These are phyloP conservation scores for Coptotermes formosanus DNA, from an alignment of 1,140 invertebrate genomes.

Conservation along the genomic window DNA sequence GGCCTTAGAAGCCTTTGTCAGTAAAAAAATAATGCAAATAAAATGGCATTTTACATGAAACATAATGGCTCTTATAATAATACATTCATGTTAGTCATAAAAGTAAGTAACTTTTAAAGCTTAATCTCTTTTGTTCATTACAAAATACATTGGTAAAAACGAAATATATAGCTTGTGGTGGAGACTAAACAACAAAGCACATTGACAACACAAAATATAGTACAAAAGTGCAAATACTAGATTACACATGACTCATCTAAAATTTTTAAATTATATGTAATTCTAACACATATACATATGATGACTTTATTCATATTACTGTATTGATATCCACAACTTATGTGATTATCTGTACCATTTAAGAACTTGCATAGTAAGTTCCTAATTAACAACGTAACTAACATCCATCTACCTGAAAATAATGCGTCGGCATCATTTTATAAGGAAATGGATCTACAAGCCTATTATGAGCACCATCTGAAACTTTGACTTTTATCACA, in stretches of 20 bases:
- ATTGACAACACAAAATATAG: not conserved
- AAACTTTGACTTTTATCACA: not conserved
- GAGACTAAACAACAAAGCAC: not conserved
- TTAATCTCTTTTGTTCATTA: not conserved
- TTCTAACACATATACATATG: not conserved
- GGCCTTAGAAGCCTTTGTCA: not conserved
- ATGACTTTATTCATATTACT: not conserved
- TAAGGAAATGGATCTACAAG: conserved; percentile 6
- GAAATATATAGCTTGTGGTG: not conserved
- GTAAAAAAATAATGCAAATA: not conserved
- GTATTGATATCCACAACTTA: not conserved
- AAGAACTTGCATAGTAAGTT: not conserved
- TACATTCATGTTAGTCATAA: not conserved
- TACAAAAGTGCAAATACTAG: not conserved
- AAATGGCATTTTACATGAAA: not conserved
- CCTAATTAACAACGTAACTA: not conserved
- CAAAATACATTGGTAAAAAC: not conserved
- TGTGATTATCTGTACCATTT: not conserved
- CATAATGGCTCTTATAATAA: not conserved
- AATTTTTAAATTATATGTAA: not conserved
- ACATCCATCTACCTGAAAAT: not conserved
- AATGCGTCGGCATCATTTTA: not conserved
- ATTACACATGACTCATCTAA: not conserved
- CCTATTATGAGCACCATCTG: not conserved
- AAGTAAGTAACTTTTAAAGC: conserved; percentile 3